Evolutionary conservation across 2,888 invertebrate genomes (phyloP).

Genomic region (Unio delphinus): DNA sequence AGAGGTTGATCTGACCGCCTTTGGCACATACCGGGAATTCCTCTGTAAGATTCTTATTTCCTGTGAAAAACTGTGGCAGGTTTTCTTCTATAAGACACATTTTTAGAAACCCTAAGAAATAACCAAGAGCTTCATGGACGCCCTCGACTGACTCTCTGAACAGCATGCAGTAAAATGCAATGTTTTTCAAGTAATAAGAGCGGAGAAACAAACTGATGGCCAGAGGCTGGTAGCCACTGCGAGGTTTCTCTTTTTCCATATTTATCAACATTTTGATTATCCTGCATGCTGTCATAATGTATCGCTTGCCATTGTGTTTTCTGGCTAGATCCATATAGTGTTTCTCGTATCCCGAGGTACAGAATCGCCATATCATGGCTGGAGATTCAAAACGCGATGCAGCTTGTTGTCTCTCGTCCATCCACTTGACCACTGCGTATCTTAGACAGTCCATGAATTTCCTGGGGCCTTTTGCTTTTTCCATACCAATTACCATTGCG

Average conservation of each 20-base stretch:
- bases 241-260: too few species aligned
- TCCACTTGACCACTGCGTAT: slow-evolving; percentile 41
- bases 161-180: slow-evolving; percentile 25
- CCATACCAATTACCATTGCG: slow-evolving; percentile 22
- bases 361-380: slow-evolving; percentile 33
- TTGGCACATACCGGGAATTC: too few species aligned
- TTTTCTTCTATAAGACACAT: too few species aligned
- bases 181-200: slow-evolving; percentile 37
- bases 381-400: slow-evolving; percentile 8
- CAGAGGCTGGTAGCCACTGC: slow-evolving; percentile 2
- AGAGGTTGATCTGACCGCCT: too few species aligned
- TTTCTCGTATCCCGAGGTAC: slow-evolving; percentile 39
- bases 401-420: slow-evolving; percentile 10
- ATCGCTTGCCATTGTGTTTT: slow-evolving; percentile 14
- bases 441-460: slow-evolving; percentile 23
- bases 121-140: slow-evolving; percentile 20
- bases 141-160: slow-evolving; percentile 3
- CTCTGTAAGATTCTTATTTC: too few species aligned
- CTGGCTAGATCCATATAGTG: slow-evolving; percentile 33
- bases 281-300: slow-evolving; percentile 37
- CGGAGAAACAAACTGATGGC: slow-evolving; percentile 17
- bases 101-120: slow-evolving; percentile 6
- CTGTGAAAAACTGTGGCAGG: too few species aligned
- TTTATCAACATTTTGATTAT: slow-evolving; percentile 28
- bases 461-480: slow-evolving; percentile 13